phyloP scores from a whole-genome alignment of 2,797 vertebrate genomes.

The Nannoperca australis region DNA sequence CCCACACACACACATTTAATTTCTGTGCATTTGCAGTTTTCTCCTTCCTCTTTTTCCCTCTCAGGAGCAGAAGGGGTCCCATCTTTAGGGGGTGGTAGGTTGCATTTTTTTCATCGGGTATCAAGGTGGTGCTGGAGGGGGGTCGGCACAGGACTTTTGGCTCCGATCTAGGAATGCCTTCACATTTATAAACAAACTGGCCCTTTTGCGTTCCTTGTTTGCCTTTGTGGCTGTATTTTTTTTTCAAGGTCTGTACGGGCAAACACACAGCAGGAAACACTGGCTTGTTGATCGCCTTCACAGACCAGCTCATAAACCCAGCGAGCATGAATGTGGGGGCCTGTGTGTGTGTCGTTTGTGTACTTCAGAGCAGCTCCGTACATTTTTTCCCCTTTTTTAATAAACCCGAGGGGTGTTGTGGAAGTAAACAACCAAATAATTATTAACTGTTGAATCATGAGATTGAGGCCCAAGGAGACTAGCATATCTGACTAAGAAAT shows the following conservation, averaged over 20 bases:
- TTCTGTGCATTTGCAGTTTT: slow-evolving; percentile 66
- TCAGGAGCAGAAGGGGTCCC: slow-evolving; percentile 36
- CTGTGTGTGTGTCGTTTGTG: slow-evolving; percentile 56
- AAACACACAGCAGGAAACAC: slow-evolving; percentile 75
- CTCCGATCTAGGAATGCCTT: slow-evolving; percentile 67
- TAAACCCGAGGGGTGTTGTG: slow-evolving; percentile 48
- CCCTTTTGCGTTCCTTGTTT: slow-evolving; percentile 73
- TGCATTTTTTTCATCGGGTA: slow-evolving; percentile 38
- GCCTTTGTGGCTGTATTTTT: slow-evolving; percentile 68
- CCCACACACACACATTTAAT: slow-evolving; percentile 20
- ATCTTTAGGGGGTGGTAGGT: slow-evolving; percentile 39
- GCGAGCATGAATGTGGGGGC: slow-evolving; percentile 66
- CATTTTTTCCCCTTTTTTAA: slow-evolving; percentile 30
- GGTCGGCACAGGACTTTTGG: slow-evolving; percentile 43
- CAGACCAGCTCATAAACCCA: slow-evolving; percentile 74
- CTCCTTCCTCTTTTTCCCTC: slow-evolving; percentile 30
- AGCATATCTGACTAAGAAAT: slow-evolving; percentile 60
- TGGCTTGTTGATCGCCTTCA: slow-evolving; percentile 75
- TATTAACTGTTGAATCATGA: slow-evolving; percentile 50
- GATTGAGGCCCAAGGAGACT: slow-evolving; percentile 19
- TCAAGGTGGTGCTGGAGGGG: slow-evolving; percentile 46
- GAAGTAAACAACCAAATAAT: slow-evolving; percentile 70
- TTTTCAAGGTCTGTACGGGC: slow-evolving; percentile 57
- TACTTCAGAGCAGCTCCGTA: slow-evolving; percentile 49
- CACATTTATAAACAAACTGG: slow-evolving; percentile 76